Percentiles rank a stretch among this genome's conserved stretches.
Evolutionary conservation across 2,888 invertebrate species (phyloP).

Genomic region (Creontiades dilutus): DNA sequence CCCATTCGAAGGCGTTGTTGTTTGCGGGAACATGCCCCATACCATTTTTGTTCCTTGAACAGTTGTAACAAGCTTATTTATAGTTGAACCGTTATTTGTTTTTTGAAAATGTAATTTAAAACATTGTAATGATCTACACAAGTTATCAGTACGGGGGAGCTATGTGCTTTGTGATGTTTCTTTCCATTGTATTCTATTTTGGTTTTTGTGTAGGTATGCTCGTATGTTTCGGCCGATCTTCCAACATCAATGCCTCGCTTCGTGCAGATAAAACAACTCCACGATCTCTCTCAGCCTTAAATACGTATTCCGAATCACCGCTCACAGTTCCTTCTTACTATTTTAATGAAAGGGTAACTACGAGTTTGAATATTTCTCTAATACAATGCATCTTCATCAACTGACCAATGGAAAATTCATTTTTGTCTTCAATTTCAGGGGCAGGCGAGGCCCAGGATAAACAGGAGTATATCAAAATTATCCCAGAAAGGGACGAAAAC

Average conservation of each 20-base stretch:
- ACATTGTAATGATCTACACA: too few species aligned
- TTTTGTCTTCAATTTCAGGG: conserved; percentile 3
- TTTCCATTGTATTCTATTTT: background rate
- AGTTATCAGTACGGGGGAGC: too few species aligned
- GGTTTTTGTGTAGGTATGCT: conserved; percentile 81
- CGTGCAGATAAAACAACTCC: conserved; percentile 86
- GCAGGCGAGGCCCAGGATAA: conserved; percentile 68
- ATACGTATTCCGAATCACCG: conserved; percentile 77
- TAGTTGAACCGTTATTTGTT: too few species aligned
- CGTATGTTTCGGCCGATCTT: conserved; percentile 90
- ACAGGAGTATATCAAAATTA: conserved; percentile 70
- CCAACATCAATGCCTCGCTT: conserved; percentile 80
- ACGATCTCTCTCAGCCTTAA: conserved; percentile 87
- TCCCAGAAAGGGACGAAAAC: conserved; percentile 79
- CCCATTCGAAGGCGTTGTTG: too few species aligned
- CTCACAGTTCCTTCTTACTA: conserved; percentile 81
- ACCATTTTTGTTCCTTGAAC: too few species aligned
- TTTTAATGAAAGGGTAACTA: conserved; percentile 86
- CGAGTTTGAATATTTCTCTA: background rate
- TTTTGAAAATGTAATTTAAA: too few species aligned
- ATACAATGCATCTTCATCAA: too few species aligned
- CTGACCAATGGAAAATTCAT: too few species aligned
- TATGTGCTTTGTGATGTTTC: too few species aligned
- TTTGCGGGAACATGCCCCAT: too few species aligned
- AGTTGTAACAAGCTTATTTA: too few species aligned